These are phyloP conservation scores for Tangara arthus DNA, from an alignment of 2,797 vertebrate genomes.

Conservation along the genomic window DNA sequence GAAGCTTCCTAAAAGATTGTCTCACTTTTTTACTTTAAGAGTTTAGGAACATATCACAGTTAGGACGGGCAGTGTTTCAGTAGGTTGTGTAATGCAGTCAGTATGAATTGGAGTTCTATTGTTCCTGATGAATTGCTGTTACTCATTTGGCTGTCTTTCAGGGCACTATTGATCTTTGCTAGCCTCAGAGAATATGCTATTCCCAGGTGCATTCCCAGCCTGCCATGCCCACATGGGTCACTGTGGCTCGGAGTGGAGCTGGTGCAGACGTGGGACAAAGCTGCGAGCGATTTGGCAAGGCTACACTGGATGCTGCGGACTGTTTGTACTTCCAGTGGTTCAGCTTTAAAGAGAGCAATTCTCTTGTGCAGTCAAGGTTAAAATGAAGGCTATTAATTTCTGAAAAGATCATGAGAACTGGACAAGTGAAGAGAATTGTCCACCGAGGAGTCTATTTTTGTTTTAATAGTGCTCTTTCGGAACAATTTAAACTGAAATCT, in stretches of 20 bases:
- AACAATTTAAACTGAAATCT: slow-evolving; percentile 28
- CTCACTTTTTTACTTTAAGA: neutral
- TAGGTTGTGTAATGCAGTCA: neutral
- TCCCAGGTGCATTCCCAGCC: neutral
- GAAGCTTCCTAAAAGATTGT: neutral
- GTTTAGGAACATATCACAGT: neutral
- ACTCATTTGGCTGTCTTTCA: neutral
- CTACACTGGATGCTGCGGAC: neutral
- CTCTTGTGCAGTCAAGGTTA: slow-evolving; percentile 15
- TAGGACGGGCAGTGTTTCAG: neutral
- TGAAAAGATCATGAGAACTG: neutral
- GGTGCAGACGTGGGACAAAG: neutral
- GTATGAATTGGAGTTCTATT: neutral
- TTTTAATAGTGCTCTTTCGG: neutral
- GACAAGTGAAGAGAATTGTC: neutral
- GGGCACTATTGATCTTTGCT: neutral
- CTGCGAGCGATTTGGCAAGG: neutral
- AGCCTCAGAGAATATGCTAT: neutral
- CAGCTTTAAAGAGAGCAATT: neutral
- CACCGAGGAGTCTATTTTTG: neutral
- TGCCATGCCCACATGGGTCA: neutral
- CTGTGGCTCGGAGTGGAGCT: neutral
- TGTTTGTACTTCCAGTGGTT: neutral
- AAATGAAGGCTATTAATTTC: slow-evolving; percentile 48
- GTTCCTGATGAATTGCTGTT: neutral